Base-by-base conservation (phyloP, 2,888 invertebrate genomes). In the Lasioglossum villosulum region DNA sequence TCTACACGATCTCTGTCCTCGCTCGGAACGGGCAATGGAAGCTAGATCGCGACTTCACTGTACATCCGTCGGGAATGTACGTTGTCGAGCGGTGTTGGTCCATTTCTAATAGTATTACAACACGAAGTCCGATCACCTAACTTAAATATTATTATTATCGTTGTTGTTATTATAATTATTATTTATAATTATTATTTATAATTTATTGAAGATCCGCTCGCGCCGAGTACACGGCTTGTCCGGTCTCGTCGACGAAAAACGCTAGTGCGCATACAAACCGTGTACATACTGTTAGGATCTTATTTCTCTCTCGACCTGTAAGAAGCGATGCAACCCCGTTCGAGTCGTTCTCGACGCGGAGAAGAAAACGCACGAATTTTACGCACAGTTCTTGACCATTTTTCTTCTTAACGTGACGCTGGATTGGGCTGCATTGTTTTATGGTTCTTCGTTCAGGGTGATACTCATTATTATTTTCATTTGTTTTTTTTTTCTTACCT, bases 141-240 rank as follows among this genome's bases (percentile, higher is more conserved):
- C 78, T 86, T 76, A 82, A 39, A 89, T 84, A 82, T 39, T 39
- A 70, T 39, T 37, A 70, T 39, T 68, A 37, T 70, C 12, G 23
- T 86, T 78, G 83, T 79, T 84, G 82, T 86, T n/a, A 45, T 73
- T 83, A 88, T 81, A 12, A 56, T 63, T 34, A 30, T 30, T 63
- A 27, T 75, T 72, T 83, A 88, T 81, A n/a, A 56, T 63, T 30
- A 63, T 63, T 63, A 87, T 89, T 89, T 89, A 89, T 90, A 90
- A 90, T 90, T 90, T 90, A 90, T 90, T 90, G 80, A 83, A 88
- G 84, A 81, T 52, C 56, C 70, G 68, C 23, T 63, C 77, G 86
- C 78, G 70, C 56, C 71, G 68, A 56, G 66, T 66, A 76, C 48
- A 71, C 76, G 70, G 70, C 42, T 70, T 70, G 70, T 78, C 42